Evolutionary conservation across 2,113 vertebrate species (phyloP), one percentile per base, ranked within the genome.

Genomic region (Phoenicopterus ruber): DNA sequence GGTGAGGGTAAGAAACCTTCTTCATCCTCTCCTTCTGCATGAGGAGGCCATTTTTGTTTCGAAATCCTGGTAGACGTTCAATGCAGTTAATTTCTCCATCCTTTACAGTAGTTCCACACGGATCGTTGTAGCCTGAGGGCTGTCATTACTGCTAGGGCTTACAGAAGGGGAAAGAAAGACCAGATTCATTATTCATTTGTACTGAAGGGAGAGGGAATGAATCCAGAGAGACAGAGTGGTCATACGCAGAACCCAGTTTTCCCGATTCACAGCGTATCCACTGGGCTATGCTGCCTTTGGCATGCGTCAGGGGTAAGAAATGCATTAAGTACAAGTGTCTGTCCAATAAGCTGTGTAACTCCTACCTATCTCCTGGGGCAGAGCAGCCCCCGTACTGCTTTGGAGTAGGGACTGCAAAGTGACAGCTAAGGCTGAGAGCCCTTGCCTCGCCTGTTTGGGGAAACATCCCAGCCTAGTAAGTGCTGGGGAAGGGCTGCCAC

Each of bases 111-210:
- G 81, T 58, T 97, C 91, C 79, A 88, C 76, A 58, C 0, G 29
- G 90, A 93, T 93, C 9, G 0, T 70, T 77, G 66, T 95, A 96
- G 97, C 97, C 96, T 91, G 74, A 95, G 96, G 95, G 95, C 94
- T 97, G 77, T 95, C 94, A 96, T 95, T 95, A 96, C 95, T 91
- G 83, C n/a, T 87, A 95, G 91, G 93, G 74, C 62, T 96, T 97
- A 80, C 70, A 93, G 81, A 94, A 91, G 84, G 89, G 93, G 94
- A 96, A 92, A 90, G 66, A 93, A 94, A 96, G 95, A 96, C 91
- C 70, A 77, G 78, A 87, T 95, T 96, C 96, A 96, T 96, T 97
- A 96, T 97, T 95, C 94, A 90, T 97, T 92, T 94, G 69, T 88
- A 92, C 87, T 95, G 94, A 94, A 92, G 83, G 91, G 95, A 96